These are phyloP conservation scores for Lytechinus variegatus DNA, from an alignment of 35 echinoderm and acorn worm species.

Conservation along the genomic window DNA sequence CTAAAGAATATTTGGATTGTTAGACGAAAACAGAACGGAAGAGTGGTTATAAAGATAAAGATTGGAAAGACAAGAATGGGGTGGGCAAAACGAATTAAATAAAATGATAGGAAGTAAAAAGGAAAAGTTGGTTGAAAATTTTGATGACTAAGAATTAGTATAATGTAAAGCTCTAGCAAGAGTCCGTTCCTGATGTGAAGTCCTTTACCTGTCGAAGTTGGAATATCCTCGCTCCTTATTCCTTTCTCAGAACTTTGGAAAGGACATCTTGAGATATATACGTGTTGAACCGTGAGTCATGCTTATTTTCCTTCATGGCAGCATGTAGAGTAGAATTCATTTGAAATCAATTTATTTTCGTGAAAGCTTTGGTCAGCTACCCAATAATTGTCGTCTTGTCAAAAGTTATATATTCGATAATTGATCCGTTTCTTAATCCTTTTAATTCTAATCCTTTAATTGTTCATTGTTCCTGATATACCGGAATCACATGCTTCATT, in stretches of 20 bases:
- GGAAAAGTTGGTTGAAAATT: not conserved
- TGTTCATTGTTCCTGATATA: not conserved
- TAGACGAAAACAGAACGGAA: not conserved
- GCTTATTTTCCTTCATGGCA: too few species aligned
- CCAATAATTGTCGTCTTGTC: not conserved
- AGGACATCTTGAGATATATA: too few species aligned
- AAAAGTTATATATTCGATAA: not conserved
- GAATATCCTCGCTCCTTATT: too few species aligned
- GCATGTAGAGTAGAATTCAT: too few species aligned
- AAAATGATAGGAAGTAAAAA: not conserved
- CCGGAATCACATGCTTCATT: not conserved
- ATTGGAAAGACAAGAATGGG: not conserved
- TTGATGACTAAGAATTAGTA: not conserved
- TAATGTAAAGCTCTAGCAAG: not conserved
- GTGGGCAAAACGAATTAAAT: not conserved
- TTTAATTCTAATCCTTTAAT: not conserved
- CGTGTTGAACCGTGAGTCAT: too few species aligned
- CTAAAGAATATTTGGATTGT: not conserved
- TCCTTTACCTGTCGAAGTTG: not conserved
- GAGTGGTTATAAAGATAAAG: not conserved
- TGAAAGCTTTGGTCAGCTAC: too few species aligned
- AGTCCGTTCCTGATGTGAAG: not conserved
- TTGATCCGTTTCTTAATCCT: not conserved
- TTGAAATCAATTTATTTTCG: too few species aligned
- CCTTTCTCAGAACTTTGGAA: too few species aligned